Evolutionary conservation across 2,113 vertebrate species (phyloP), one percentile per base, ranked within the genome.

Genomic region (Mugil cephalus): DNA sequence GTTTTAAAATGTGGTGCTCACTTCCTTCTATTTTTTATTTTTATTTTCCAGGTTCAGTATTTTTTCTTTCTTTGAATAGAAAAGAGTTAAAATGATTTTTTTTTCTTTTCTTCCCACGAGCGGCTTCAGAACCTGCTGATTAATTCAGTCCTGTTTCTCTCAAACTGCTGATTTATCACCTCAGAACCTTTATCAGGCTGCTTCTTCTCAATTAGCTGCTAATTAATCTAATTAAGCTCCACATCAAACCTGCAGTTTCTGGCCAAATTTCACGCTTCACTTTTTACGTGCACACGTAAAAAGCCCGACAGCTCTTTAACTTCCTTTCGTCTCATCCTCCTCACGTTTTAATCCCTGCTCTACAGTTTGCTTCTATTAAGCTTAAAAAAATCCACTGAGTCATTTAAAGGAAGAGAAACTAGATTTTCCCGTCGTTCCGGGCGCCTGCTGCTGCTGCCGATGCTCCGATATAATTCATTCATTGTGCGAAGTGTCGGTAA

Each of bases 221-320:
- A 73, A 77, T 79, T 56, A 39, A 85, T 76, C 39, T 58, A 59
- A 63, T 77, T 60, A 17, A 73, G 12, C 46, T 45, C 19, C n/a
- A 62, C 34, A 12, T 53, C 67, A 19, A 61, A 15, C 15, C 48
- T 11, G 6, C 64, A 74, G 48, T 56, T 62, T 52, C 69, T 61
- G 36, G 10, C 42, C 70, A 77, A 30, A 12, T 46, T 59, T 36
- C 52, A 11, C 10, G 10, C 18, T 45, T 42, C 7, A 50, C 43
- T 50, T 0, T 21, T 35, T 58, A 63, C 47, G 24, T 2, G 56
- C 35, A 19, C 17, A 24, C 53, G 48, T 55, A 55, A 38, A 18
- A 69, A 74, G 15, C 74, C 17, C 17, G 52, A 46, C 39, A 65
- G 35, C 62, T 66, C 34, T 58, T 60, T 42, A 34, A 56, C 56